These are phyloP conservation scores for Pluvianellus socialis DNA, from an alignment of 2,113 vertebrate genomes.

Conservation along the genomic window DNA sequence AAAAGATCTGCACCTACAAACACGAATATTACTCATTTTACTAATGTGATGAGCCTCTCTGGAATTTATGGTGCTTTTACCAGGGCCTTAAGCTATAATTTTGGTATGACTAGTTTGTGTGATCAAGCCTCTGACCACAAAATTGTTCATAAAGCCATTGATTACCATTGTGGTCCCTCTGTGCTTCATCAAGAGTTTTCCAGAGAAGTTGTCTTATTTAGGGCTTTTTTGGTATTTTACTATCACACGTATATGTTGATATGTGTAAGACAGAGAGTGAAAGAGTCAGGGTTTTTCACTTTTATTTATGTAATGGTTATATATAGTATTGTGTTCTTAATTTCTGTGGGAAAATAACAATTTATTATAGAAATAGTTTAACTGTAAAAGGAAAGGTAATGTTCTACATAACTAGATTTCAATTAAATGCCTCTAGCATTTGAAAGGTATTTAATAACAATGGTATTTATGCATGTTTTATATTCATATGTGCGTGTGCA, in stretches of 20 bases:
- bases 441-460: background rate
- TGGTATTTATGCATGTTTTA: background rate
- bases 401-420: background rate
- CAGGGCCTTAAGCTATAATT: background rate
- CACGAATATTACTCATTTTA: background rate
- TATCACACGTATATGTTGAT: background rate
- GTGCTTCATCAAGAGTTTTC: background rate
- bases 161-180: background rate
- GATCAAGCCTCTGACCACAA: background rate
- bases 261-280: background rate
- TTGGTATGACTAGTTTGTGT: background rate
- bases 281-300: background rate
- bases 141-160: background rate
- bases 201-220: background rate
- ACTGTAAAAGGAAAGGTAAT: background rate
- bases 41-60: background rate
- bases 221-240: background rate
- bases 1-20: background rate
- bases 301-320: background rate
- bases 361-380: background rate
- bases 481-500: background rate
- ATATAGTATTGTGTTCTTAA: background rate
- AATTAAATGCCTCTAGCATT: background rate
- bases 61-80: background rate
- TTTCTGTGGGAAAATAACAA: background rate